These are phyloP conservation scores for Petromus typicus DNA, from an alignment of 2,113 vertebrate genomes.

Conservation along the genomic window DNA sequence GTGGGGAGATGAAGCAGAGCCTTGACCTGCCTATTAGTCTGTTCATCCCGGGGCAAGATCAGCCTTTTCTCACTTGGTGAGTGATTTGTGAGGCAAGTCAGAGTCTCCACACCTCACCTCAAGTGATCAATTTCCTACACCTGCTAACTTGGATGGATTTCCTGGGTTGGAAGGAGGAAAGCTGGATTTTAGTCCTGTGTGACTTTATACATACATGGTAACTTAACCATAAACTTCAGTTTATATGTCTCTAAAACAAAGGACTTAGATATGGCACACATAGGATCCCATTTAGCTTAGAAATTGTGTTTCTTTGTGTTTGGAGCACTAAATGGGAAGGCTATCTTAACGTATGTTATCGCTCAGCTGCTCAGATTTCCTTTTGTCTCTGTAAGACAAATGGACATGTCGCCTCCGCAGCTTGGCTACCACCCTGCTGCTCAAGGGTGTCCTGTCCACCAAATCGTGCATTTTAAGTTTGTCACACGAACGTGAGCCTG, in stretches of 20 bases:
- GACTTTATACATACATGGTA: no score
- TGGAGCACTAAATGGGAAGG: neutral
- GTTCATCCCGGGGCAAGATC: neutral
- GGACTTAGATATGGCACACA: neutral
- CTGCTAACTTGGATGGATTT: neutral
- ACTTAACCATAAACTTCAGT: neutral
- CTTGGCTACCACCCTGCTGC: neutral
- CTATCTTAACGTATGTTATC: neutral
- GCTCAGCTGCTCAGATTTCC: neutral
- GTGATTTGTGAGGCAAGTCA: neutral
- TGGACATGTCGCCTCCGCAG: neutral
- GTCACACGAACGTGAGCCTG: neutral
- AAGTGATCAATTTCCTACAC: neutral
- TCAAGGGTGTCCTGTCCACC: neutral
- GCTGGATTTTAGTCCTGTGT: neutral
- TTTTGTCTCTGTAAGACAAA: constrained; percentile 7
- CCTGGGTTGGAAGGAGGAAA: neutral
- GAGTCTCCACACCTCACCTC: neutral
- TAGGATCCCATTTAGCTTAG: neutral
- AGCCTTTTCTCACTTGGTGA: neutral
- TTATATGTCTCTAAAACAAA: neutral
- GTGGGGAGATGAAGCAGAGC: neutral
- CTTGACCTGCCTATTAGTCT: neutral
- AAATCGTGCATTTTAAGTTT: constrained; percentile 46
- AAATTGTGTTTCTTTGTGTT: neutral